phyloP scores from a whole-genome alignment of 2,888 invertebrate species.

The Scaptomyza tumidula region DNA sequence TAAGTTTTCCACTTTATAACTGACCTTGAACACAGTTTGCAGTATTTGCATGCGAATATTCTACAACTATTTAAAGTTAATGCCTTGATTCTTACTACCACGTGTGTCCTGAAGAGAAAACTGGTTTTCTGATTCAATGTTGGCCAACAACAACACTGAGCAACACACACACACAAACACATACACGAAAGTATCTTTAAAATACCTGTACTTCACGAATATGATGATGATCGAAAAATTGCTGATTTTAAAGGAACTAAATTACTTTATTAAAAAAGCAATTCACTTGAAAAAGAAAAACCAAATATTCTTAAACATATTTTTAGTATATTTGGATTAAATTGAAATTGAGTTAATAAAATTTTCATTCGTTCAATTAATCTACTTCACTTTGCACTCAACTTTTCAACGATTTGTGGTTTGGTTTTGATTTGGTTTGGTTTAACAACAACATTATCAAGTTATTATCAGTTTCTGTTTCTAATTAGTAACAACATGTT shows the following conservation, averaged over 20 bases:
- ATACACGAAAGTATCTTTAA: not conserved
- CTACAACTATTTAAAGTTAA: not conserved
- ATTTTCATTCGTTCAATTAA: not conserved
- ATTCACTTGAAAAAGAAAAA: not conserved
- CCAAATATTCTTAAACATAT: not conserved
- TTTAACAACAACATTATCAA: not conserved
- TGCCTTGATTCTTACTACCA: not conserved
- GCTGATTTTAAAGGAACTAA: not conserved
- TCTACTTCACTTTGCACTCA: not conserved
- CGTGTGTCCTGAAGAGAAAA: not conserved
- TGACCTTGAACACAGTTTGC: not conserved
- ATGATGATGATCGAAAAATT: not conserved
- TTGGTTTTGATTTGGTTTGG: not conserved
- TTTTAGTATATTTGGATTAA: too few species aligned
- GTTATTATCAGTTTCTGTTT: not conserved
- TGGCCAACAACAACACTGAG: not conserved
- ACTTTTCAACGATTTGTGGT: not conserved
- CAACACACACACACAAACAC: too few species aligned
- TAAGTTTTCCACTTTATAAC: not conserved
- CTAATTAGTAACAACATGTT: not conserved
- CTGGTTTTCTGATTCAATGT: not conserved
- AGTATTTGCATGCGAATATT: not conserved
- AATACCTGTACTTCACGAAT: not conserved
- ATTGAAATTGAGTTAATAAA: too few species aligned
- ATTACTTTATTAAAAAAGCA: not conserved